Evolutionary conservation across 2,888 invertebrate species (phyloP), one percentile per base, ranked within the genome.

Genomic region (Drosophila limbata): DNA sequence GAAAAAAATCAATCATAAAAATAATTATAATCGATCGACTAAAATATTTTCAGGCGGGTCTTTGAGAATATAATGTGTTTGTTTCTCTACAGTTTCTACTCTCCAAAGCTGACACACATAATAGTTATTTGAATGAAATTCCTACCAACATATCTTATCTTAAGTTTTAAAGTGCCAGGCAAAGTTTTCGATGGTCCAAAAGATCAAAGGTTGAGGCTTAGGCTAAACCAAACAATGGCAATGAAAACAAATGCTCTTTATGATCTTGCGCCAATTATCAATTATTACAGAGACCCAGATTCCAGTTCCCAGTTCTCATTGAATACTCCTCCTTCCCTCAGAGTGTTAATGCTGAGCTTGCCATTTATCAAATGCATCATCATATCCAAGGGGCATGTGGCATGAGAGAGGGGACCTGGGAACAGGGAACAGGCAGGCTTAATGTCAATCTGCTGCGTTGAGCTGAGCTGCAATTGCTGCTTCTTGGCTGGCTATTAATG

Each of bases 401-500:
- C 17, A 31, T 10, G 45, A 11, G 1, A 4, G 17, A 1, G 70
- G 45, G n/a, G n/a, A n/a, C n/a, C 25, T 11, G 13, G 31, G 48
- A 33, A 19, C 35, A 31, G 13, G 40, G 31, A 33, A 21, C 60
- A 45, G 25, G 59, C 48, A 48, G 64, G 87, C 87, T 83, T 84
- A 84, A 84, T 84, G 88, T 84, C 83, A 84, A 84, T 84, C 85
- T 76, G 77, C 47, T 72, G 48, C 47, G 37, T 56, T 67, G 50
- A 60, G 62, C 62, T 77, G 66, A 66, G 74, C 60, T 65, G 65
- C 64, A 79, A 66, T 60, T 69, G 66, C 61, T 73, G 77, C 51
- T 66, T 69, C 65, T 70, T 67, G 57, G 59, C 69, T 77, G 61
- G 73, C 79, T 84, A 83, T 85, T 88, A 88, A 84, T 86, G 81